Evolutionary conservation across 2,797 vertebrate species (phyloP), one percentile per base, ranked within the genome.

Genomic region (Hirundo rustica): DNA sequence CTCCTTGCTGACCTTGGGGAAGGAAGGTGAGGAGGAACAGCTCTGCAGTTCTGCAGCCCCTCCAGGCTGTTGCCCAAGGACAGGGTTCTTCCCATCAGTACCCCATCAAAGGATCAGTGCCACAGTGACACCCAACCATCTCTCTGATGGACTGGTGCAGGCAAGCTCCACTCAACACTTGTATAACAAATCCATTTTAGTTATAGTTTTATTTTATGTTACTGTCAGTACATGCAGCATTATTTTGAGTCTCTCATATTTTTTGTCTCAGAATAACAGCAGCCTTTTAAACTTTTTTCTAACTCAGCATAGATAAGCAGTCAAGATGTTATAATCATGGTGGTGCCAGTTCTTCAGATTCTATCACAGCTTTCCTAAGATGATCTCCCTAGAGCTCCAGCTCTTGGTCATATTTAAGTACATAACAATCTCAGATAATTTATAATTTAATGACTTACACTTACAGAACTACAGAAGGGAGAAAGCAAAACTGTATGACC

Each of bases 131-230:
- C 53, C 61, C 57, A 54, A 25, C 23, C 3, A 2, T 25, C n/a
- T 47, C 40, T 38, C 20, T 44, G 10, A 51, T 13, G 0, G 0
- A 22, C 36, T 42, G 32, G 16, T 34, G 34, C 26, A 55, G 65
- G 26, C 36, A 83, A 42, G 21, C 18, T 16, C 10, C 25, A 4
- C 29, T 73, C 50, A 42, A 17, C 7, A 11, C 14, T 40, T 2
- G 0, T 32, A 29, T 26, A 47, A 51, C 36, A 11, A 62, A 62
- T 44, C 16, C 18, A 32, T 30, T 48, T 38, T 45, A 70, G 11
- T 42, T 70, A 36, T 0, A 16, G 29, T 11, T 87, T 76, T 72
- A 61, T 36, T 91, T 68, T 66, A 23, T 32, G 7, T 60, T 55
- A 34, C 25, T 74, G 13, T 30, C 3, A 1, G 16, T 58, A 27